Base-by-base conservation (phyloP, 2,113 vertebrate genomes). In the Myotis yumanensis region DNA sequence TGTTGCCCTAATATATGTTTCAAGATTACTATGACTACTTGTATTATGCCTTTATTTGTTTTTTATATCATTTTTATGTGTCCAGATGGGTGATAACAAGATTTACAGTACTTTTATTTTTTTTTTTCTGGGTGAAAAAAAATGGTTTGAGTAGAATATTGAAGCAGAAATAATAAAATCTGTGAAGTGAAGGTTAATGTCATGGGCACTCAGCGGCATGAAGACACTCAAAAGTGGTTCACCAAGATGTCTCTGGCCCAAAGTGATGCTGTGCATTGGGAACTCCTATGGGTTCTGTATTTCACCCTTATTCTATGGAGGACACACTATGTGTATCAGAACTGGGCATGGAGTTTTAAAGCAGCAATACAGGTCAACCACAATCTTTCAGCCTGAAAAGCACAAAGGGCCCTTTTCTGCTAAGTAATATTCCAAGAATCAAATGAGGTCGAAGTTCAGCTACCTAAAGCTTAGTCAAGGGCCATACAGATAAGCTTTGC, bases 221-320 rank as follows among this genome's bases (percentile, higher is more conserved):
- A 20, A 15, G 35, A 28, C 1, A 8, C 57, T 84, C 17, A 66
- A n/a, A 52, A 1, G 1, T n/a, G 5, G 54, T 15, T 35, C 35
- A 28, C 22, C 6, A 16, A 66, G 37, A 54, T 0, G 3, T 7
- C 25, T 69, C 25, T 5, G 2, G 28, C 11, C 30, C 28, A 22
- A 12, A 40, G 32, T 48, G 30, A 16, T 43, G 32, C 28, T 5
- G 7, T 30, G 3, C 6, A n/a, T 2, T 46, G 4, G 37, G 48
- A 62, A 8, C 20, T 79, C 37, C 15, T 3, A 12, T 8, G n/a
- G 30, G 28, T 51, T 77, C 77, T 43, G 10, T 15, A 25, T 17
- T 37, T 52, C 40, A 17, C 25, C 7, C 2, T 32, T 40, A 68
- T 17, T 66, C 20, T 16, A 16, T 37, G 12, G 9, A 66, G 71